These are phyloP conservation scores for Octodonta nipae DNA, from an alignment of 2,888 invertebrate genomes.

Conservation along the genomic window DNA sequence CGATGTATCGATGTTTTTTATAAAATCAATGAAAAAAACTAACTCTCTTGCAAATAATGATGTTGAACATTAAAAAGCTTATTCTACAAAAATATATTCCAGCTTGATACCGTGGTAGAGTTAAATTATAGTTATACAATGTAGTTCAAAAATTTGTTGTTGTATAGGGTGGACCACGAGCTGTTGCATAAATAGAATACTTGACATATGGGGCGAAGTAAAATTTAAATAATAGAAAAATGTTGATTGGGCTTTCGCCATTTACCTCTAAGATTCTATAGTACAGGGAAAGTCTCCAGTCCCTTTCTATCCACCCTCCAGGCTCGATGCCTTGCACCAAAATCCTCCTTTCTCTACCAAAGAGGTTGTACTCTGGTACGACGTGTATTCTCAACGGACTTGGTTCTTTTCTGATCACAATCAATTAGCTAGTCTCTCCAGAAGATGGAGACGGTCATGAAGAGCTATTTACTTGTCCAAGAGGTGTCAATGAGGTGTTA, in stretches of 20 bases:
- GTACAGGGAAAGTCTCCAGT: conserved; percentile 55
- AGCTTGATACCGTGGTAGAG: no score
- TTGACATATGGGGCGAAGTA: no score
- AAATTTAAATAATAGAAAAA: conserved; percentile 53
- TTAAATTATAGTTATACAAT: no score
- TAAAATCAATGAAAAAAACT: no score
- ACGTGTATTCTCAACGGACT: conserved; percentile 74
- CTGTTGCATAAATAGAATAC: no score
- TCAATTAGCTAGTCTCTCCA: conserved; percentile 34
- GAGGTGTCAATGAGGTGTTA: conserved; percentile 65
- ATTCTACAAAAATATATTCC: no score
- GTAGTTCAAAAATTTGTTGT: no score
- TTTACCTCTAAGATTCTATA: conserved; percentile 80
- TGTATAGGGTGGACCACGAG: no score
- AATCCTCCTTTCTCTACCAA: conserved; percentile 62
- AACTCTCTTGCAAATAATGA: no score
- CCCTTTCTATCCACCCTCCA: conserved; percentile 63
- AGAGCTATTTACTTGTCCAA: conserved; percentile 63
- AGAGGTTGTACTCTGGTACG: conserved; percentile 63
- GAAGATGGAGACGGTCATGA: conserved; percentile 26
- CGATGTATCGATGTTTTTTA: no score
- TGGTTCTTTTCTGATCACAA: conserved; percentile 57
- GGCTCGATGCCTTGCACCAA: conserved; percentile 71
- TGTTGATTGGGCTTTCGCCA: conserved; percentile 56
- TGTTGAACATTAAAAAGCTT: no score